Conservation (phyloP, 2,888 invertebrate species). For the Boloria selene region DNA sequence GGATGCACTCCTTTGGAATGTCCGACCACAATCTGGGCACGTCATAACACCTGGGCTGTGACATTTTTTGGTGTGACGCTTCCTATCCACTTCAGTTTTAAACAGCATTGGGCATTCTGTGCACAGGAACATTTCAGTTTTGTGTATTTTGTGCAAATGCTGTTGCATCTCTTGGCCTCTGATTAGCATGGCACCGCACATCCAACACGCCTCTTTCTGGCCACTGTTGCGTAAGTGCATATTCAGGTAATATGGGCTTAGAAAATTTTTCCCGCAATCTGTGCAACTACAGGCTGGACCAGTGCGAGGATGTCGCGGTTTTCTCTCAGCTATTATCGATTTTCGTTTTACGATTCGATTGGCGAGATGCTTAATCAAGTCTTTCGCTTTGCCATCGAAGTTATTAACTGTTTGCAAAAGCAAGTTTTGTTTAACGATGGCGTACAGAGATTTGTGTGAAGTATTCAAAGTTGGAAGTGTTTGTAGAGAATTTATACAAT, state of each 20-base stretch:
- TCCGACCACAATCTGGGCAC: slow-evolving; percentile 65
- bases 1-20: slow-evolving; percentile 57
- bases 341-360: slow-evolving; percentile 46
- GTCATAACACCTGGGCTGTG: slow-evolving; percentile 58
- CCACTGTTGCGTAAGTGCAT: slow-evolving; percentile 69
- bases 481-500: slow-evolving; percentile 52
- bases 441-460: slow-evolving; percentile 56
- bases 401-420: slow-evolving; percentile 56
- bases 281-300: slow-evolving; percentile 60
- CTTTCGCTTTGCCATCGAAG: slow-evolving; percentile 54
- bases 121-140: slow-evolving; percentile 51
- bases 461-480: slow-evolving; percentile 42
- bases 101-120: slow-evolving; percentile 61
- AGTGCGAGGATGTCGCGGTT: slow-evolving; percentile 43
- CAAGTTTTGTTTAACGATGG: slow-evolving; percentile 55
- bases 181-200: slow-evolving; percentile 56
- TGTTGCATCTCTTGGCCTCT: slow-evolving; percentile 59
- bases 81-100: slow-evolving; percentile 48
- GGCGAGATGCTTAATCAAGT: slow-evolving; percentile 52
- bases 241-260: slow-evolving; percentile 61
- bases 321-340: slow-evolving; percentile 41
- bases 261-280: slow-evolving; percentile 65
- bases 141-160: slow-evolving; percentile 56
- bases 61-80: slow-evolving; percentile 53
- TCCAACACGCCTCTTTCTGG: slow-evolving; percentile 63